A percentile compares a stretch with the other conserved stretches of the same genome.
These are phyloP conservation scores for Liolophura sinensis DNA, from an alignment of 1,140 invertebrate genomes.

Conservation along the genomic window DNA sequence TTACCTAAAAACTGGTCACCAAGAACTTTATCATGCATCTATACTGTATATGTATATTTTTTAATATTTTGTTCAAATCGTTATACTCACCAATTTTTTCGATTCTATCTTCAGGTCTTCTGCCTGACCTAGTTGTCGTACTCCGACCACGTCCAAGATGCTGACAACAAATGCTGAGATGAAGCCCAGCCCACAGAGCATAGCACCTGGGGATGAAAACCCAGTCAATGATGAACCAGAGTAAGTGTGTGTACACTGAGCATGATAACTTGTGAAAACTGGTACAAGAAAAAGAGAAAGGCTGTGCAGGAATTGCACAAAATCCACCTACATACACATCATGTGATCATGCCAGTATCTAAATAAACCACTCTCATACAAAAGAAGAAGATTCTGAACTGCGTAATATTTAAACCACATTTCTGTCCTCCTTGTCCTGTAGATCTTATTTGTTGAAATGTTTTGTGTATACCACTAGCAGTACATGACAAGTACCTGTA, in stretches of 20 bases:
- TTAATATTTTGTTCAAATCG: not conserved
- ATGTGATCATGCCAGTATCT: no score
- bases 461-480: no score
- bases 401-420: no score
- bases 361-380: no score
- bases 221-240: not conserved
- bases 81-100: constrained; percentile 39
- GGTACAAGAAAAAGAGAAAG: not conserved
- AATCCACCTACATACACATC: no score
- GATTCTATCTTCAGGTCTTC: constrained; percentile 43
- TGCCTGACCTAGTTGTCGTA: constrained; percentile 50
- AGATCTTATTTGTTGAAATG: no score
- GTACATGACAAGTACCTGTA: no score
- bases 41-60: not conserved
- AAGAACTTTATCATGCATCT: not conserved
- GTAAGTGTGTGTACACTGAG: not conserved
- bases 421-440: no score
- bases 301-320: no score
- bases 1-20: not conserved
- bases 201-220: constrained; percentile 44
- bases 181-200: constrained; percentile 58
- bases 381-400: no score
- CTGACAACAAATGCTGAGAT: constrained; percentile 56
- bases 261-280: not conserved
- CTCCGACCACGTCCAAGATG: constrained; percentile 53